Conservation (phyloP, 92 coral and sea anemone genomes). For the Isaurus tuberculatus region DNA sequence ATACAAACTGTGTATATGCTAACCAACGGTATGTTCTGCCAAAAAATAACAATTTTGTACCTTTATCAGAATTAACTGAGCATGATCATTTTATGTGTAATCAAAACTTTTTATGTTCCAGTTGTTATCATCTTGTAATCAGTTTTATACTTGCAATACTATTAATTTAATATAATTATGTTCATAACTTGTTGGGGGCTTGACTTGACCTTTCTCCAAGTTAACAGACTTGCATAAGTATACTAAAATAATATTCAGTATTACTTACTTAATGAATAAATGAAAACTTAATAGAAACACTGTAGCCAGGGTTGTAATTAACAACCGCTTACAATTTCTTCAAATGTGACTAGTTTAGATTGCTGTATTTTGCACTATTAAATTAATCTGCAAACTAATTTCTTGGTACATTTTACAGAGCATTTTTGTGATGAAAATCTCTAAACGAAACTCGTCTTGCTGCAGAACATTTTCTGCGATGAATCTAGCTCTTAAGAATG, state of each 20-base stretch:
- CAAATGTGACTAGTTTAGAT: too few relatives aligned
- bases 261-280: too few relatives aligned
- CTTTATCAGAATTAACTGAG: neutral
- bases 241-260: too few relatives aligned
- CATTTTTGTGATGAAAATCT: neutral
- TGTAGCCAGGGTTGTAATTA: too few relatives aligned
- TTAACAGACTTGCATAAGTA: neutral
- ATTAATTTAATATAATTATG: neutral
- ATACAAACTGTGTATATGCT: slow-evolving; percentile 43
- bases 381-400: too few relatives aligned
- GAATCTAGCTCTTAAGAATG: too few relatives aligned
- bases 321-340: too few relatives aligned
- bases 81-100: neutral
- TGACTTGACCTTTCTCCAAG: neutral
- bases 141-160: neutral
- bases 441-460: too few relatives aligned
- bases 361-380: too few relatives aligned
- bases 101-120: neutral
- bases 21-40: slow-evolving; percentile 33
- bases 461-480: too few relatives aligned
- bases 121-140: neutral
- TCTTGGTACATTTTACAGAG: neutral
- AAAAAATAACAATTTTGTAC: neutral
- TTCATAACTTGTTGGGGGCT: neutral
- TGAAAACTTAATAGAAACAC: too few relatives aligned